Conservation (phyloP, 2,797 vertebrate species). For the Streptopelia turtur region DNA sequence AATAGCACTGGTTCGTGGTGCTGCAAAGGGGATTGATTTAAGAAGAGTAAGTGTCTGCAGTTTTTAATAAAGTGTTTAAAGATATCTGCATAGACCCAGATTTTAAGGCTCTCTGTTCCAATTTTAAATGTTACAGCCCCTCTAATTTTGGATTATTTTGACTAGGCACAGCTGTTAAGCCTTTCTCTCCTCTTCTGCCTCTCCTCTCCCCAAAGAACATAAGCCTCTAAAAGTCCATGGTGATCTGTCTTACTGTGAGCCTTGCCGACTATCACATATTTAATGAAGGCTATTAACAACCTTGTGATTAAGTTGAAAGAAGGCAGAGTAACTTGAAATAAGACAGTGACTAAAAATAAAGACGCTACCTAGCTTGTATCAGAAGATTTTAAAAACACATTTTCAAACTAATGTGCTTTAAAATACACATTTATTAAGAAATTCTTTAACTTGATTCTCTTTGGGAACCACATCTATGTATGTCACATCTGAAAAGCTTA, state of each 20-base stretch:
- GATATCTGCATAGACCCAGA: conserved; percentile 38
- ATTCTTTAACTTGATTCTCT: neutral
- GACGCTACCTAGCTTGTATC: neutral
- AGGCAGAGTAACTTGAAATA: neutral
- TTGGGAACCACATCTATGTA: neutral
- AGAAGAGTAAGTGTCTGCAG: conserved; percentile 58
- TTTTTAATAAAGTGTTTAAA: conserved; percentile 60
- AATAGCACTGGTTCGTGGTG: conserved; percentile 51
- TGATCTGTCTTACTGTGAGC: neutral
- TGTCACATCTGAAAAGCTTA: neutral
- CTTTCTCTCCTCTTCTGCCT: conserved; percentile 17
- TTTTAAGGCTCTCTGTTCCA: conserved; percentile 27
- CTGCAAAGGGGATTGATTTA: conserved; percentile 52
- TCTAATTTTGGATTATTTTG: conserved; percentile 63
- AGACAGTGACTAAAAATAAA: neutral
- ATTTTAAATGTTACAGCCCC: conserved; percentile 58
- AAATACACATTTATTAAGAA: neutral
- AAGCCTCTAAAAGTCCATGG: neutral
- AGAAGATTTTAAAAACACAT: neutral
- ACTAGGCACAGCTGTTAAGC: conserved; percentile 46
- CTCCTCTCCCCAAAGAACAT: neutral
- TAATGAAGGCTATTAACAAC: neutral
- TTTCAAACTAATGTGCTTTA: neutral
- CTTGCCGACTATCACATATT: neutral
- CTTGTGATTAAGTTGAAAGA: neutral